Evolutionary conservation across 2,888 invertebrate species (phyloP).

Genomic region (Dione vanillae): DNA sequence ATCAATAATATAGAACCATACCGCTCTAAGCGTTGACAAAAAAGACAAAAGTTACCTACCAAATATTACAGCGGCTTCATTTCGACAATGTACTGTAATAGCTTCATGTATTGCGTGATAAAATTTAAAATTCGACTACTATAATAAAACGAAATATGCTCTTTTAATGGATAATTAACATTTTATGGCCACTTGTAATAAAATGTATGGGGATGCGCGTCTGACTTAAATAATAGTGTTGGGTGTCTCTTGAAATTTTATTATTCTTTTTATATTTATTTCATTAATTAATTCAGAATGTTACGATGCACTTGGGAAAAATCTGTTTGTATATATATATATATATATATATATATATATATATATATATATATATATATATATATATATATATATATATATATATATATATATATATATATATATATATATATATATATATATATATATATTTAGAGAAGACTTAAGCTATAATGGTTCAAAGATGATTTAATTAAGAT

Average conservation of each 20-base stretch:
- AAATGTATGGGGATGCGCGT: conserved; percentile 34
- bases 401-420: no score
- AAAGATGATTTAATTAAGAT: no score
- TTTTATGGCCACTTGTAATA: conserved; percentile 36
- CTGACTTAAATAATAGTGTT: conserved; percentile 27
- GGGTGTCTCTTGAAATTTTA: conserved; percentile 17
- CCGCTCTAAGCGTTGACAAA: background rate
- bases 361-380: no score
- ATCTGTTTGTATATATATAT: background rate
- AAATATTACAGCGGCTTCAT: conserved; percentile 2
- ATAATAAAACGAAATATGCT: conserved; percentile 36
- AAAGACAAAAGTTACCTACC: background rate
- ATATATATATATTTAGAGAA: no score
- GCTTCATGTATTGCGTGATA: conserved; percentile 5
- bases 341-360: no score
- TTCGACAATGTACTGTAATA: conserved; percentile 8
- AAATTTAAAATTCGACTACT: conserved; percentile 21
- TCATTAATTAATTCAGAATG: background rate
- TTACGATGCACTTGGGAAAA: background rate
- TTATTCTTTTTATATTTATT: background rate
- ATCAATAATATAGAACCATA: conserved; percentile 22
- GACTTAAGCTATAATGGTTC: no score
- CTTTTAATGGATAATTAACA: conserved; percentile 38
- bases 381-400: no score
- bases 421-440: no score